A percentile compares a stretch with the other conserved stretches of the same genome.
phyloP scores from a whole-genome alignment of 2,797 vertebrate species.

The Hozukius guyotensis region DNA sequence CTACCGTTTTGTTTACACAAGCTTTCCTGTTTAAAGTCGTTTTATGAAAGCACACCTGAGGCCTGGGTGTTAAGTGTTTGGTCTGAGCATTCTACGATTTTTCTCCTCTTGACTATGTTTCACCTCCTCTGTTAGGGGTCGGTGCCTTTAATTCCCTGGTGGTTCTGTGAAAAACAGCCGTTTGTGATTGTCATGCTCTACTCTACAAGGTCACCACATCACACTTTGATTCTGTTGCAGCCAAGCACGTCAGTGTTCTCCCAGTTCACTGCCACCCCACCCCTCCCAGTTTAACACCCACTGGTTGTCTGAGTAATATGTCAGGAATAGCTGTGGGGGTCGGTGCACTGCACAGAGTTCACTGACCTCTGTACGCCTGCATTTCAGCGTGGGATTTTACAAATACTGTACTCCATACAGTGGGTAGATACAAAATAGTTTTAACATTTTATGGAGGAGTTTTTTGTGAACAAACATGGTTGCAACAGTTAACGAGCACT shows the following conservation, averaged over 20 bases:
- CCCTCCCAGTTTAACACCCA: conserved; percentile 29
- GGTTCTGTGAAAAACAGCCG: conserved; percentile 10
- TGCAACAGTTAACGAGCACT: background rate
- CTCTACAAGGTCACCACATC: conserved; percentile 30
- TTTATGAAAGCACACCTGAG: background rate
- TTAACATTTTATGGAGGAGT: background rate
- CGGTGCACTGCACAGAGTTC: conserved; percentile 7
- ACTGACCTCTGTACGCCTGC: conserved; percentile 14
- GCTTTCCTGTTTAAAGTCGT: background rate
- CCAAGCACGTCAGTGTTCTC: conserved; percentile 4
- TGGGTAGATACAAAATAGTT: background rate
- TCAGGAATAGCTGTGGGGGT: conserved; percentile 60
- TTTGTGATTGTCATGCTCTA: conserved; percentile 4
- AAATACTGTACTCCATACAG: background rate
- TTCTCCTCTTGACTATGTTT: background rate
- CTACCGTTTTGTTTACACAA: background rate
- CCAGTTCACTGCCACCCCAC: background rate
- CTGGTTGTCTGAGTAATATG: conserved; percentile 31
- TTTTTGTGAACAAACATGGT: background rate
- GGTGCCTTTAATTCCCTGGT: background rate
- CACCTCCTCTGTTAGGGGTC: background rate
- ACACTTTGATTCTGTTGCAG: conserved; percentile 13
- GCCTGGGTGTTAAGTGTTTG: background rate
- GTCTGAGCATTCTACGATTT: background rate
- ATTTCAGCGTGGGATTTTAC: conserved; percentile 25